Evolutionary conservation across 2,888 invertebrate genomes (phyloP), one percentile per base, ranked within the genome.

Genomic region (Sphinx pinastri): DNA sequence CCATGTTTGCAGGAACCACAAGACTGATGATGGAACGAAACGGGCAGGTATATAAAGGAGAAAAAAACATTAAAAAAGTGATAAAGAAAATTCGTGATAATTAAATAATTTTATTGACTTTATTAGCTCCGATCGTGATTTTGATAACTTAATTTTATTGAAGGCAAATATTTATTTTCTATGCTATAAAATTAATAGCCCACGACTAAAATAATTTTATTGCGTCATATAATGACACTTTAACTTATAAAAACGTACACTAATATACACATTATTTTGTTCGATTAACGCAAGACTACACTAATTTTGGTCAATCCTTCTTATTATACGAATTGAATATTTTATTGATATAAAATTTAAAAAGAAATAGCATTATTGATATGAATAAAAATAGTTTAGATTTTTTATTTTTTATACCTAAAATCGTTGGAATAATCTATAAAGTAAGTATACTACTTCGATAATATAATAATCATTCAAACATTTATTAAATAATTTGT

Each of bases 1-100:
- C 68, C 79, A 80, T 84, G 67, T 76, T 67, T 16, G 68, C 13
- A 80, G 70, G 71, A 76, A 66, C 69, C 71, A 67, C 52, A 57
- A 66, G 69, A 82, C 77, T 81, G 71, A 70, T 10, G 60, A 72
- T 66, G 6, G 6, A 16, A 31, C n/a, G 47, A 68, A 68, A 55
- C 47, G 14, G 45, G 45, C n/a, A 7, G 16, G 45, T 47, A 55
- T 68, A 19, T 68, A 68, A 68, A 19, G 68, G 16, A 68, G 45
- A 16, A 63, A 63, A 45, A 63, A 0, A 63, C 63, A 63, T n/a
- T 63, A 19, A 63, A 63, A 63, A 49, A 19, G 8, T 13, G 13
- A 49, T 63, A 63, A 63, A 63, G 12, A 31, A 49, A 49, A 45
- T 19, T 63, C 63, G 63, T 63, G 63, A 63, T 16, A 4, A 25